Conservation (phyloP, 1,140 invertebrate genomes). For the Elymnias hypermnestra region DNA sequence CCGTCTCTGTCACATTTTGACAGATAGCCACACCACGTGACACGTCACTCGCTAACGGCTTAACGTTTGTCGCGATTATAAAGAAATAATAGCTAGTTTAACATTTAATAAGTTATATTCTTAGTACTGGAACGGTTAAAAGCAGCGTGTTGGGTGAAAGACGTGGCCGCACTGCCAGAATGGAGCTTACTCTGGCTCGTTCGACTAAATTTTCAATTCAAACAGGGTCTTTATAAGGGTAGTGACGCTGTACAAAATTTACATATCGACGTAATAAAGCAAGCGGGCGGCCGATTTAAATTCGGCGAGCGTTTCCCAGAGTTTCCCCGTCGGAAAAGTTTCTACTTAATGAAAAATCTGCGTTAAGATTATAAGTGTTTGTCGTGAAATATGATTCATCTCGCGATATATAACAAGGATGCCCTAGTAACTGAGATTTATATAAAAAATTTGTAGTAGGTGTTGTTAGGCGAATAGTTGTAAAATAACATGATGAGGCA, state of each 20-base stretch:
- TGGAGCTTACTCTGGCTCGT: constrained; percentile 41
- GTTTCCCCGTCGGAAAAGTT: constrained; percentile 14
- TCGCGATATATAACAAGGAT: not conserved
- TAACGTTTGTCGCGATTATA: constrained; percentile 22
- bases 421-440: not conserved
- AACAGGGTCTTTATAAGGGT: constrained; percentile 74
- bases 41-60: constrained; percentile 24
- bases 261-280: constrained; percentile 73
- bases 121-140: too few species aligned
- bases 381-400: constrained; percentile 4
- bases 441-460: too few species aligned
- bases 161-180: constrained; percentile 64
- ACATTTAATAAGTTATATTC: too few species aligned
- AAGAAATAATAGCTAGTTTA: too few species aligned
- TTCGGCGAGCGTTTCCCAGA: constrained; percentile 33
- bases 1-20: not conserved
- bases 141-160: constrained; percentile 67
- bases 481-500: too few species aligned
- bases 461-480: too few species aligned
- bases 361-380: constrained; percentile 6
- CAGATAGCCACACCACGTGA: not conserved
- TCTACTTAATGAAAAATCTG: constrained; percentile 21
- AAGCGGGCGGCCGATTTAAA: constrained; percentile 65
- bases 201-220: constrained; percentile 72
- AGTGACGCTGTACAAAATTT: constrained; percentile 72